These are phyloP conservation scores for Folsomia candida DNA, from an alignment of 2,888 invertebrate genomes.

Conservation along the genomic window DNA sequence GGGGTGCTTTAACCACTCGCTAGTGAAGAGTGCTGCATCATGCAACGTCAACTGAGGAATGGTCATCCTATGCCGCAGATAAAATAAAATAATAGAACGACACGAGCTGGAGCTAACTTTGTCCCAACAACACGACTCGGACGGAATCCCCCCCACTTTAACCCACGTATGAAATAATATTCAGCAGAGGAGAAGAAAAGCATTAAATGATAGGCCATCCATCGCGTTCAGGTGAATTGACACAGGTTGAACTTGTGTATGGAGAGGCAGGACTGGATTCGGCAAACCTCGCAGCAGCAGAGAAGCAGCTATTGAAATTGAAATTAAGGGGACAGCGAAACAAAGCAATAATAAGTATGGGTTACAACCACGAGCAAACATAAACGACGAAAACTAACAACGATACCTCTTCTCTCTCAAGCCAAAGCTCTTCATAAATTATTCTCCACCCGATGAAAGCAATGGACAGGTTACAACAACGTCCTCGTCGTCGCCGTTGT, in stretches of 20 bases:
- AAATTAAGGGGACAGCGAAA: not conserved
- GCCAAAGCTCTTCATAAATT: conserved; percentile 3
- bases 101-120: not conserved
- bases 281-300: not conserved
- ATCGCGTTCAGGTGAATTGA: not conserved
- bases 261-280: not conserved
- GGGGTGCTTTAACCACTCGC: not conserved
- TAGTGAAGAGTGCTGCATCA: not conserved
- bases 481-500: too few species aligned
- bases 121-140: not conserved
- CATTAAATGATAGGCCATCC: not conserved
- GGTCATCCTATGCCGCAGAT: not conserved
- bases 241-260: not conserved
- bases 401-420: too few species aligned
- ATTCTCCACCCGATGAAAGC: conserved; percentile 5
- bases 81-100: not conserved
- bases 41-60: not conserved
- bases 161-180: not conserved
- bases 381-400: too few species aligned
- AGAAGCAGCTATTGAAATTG: too few species aligned
- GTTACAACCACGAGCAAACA: not conserved
- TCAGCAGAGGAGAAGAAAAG: not conserved
- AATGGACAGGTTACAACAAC: not conserved
- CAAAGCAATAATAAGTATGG: not conserved
- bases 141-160: not conserved